These are phyloP conservation scores for Scrobipalpa costella DNA, from an alignment of 2,888 invertebrate species.

Conservation along the genomic window DNA sequence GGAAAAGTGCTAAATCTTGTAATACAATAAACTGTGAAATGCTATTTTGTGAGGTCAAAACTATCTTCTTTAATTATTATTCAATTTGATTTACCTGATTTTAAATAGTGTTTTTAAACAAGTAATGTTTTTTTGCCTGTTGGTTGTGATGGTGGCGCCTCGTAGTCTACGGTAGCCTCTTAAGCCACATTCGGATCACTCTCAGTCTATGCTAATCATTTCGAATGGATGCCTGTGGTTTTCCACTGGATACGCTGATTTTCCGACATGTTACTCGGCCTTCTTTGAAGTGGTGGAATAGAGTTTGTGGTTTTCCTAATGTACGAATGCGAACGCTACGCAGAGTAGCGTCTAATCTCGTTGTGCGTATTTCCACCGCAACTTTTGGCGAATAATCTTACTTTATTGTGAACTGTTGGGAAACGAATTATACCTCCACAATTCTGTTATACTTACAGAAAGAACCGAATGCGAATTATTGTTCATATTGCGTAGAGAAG, in stretches of 20 bases:
- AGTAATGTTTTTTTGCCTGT: no score
- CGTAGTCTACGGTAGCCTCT: no score
- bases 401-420: not conserved
- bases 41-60: no score
- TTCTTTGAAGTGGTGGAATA: conserved; percentile 17
- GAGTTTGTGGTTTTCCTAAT: conserved; percentile 7
- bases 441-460: not conserved
- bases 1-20: no score
- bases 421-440: not conserved
- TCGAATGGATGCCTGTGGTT: conserved; percentile 69
- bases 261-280: conserved; percentile 1
- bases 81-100: no score
- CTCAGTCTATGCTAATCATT: conserved; percentile 68
- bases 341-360: not conserved
- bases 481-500: no score
- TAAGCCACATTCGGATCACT: conserved; percentile 73
- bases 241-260: conserved; percentile 33
- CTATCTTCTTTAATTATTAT: no score
- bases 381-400: not conserved
- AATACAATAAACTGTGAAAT: no score
- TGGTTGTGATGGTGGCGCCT: no score
- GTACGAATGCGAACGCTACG: not conserved
- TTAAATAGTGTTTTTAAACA: no score
- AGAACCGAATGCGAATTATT: no score
- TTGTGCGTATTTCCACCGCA: conserved; percentile 12